A percentile compares a stretch with the other conserved stretches of the same genome.
Evolutionary conservation across 2,113 vertebrate species (phyloP).

Genomic region (Suncus etruscus): DNA sequence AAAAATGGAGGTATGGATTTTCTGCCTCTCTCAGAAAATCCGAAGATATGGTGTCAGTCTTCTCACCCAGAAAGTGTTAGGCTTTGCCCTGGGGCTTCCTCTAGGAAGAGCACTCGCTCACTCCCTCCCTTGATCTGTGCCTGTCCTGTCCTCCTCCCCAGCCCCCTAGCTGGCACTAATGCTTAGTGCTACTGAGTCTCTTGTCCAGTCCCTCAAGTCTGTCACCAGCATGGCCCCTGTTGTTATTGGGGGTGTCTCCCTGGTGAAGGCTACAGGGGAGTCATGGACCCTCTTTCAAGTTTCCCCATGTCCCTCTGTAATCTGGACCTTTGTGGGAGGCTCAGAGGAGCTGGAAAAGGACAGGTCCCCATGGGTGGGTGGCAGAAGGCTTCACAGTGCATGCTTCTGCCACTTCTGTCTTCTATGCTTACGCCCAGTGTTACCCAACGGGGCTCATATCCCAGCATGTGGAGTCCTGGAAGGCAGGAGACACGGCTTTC

Average conservation of each 20-base stretch:
- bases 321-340: neutral
- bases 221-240: neutral
- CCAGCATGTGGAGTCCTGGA: constrained; percentile 87
- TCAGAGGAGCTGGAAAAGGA: too few species aligned
- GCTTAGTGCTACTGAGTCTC: neutral
- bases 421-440: constrained; percentile 82
- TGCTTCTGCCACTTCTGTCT: too few species aligned
- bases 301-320: neutral
- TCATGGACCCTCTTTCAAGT: neutral
- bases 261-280: neutral
- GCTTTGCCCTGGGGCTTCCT: neutral
- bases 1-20: constrained; percentile 43
- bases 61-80: neutral
- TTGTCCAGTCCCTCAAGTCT: neutral
- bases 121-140: neutral
- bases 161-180: neutral
- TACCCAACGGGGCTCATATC: constrained; percentile 90
- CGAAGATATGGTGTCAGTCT: neutral
- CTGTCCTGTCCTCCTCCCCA: neutral
- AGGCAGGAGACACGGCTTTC: constrained; percentile 84
- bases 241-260: neutral
- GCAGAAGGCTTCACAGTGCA: neutral
- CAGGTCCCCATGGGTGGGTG: too few species aligned
- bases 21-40: neutral
- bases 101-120: neutral